These are phyloP conservation scores for Murina feae DNA, from an alignment of 2,113 vertebrate species.

Conservation along the genomic window DNA sequence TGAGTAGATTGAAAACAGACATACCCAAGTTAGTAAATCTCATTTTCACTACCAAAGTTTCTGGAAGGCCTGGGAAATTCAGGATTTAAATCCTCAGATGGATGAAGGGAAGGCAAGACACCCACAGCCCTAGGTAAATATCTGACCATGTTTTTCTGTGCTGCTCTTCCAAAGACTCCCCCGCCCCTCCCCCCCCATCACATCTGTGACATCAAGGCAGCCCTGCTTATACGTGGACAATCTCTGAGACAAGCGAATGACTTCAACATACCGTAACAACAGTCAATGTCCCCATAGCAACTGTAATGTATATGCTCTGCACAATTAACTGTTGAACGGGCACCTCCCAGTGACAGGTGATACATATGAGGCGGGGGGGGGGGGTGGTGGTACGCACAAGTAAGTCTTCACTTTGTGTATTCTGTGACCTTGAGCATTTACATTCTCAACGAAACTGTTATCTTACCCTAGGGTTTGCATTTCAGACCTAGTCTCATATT, in stretches of 20 bases:
- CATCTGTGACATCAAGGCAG: not conserved
- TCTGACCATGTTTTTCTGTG: not conserved
- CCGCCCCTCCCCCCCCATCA: not conserved
- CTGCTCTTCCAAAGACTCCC: not conserved
- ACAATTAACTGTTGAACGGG: not conserved
- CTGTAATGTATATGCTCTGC: not conserved
- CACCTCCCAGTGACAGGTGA: not conserved
- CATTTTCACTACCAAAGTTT: not conserved
- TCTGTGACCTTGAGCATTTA: not conserved
- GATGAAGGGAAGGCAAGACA: not conserved
- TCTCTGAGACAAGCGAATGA: not conserved
- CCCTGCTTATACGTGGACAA: too few relatives aligned
- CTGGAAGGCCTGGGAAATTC: not conserved
- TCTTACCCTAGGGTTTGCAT: not conserved
- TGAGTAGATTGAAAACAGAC: constrained; percentile 28
- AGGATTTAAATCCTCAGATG: not conserved
- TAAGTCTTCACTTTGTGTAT: not conserved
- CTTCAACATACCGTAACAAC: not conserved
- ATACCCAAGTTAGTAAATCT: not conserved
- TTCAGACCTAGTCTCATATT: constrained; percentile 7
- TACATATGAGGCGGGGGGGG: not conserved
- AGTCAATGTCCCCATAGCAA: not conserved
- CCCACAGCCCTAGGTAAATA: not conserved
- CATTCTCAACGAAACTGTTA: not conserved
- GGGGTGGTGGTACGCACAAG: too few relatives aligned